These are phyloP conservation scores for Hippocampus barbouri DNA, from an alignment of 2,113 vertebrate genomes.

Conservation along the genomic window DNA sequence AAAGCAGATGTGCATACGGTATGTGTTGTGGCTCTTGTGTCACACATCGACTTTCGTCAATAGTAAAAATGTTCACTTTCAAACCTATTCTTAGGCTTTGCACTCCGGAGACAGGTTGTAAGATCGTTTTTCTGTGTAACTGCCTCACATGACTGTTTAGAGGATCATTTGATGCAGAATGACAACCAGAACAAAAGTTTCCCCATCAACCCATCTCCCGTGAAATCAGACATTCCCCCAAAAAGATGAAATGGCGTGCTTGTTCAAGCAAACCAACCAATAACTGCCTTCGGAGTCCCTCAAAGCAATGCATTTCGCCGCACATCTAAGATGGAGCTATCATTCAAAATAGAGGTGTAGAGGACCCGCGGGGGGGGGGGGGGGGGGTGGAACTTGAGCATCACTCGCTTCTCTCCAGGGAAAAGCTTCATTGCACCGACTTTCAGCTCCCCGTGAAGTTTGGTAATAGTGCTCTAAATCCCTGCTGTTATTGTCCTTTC, in stretches of 20 bases:
- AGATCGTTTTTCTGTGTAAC: slow-evolving; percentile 1
- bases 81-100: background rate
- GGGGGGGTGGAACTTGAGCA: slow-evolving; percentile 30
- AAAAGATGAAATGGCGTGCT: slow-evolving; percentile 39
- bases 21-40: background rate
- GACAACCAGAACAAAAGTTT: slow-evolving; percentile 46
- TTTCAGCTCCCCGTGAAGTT: slow-evolving; percentile 57
- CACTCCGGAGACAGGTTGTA: slow-evolving; percentile 9
- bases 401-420: slow-evolving; percentile 40
- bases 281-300: slow-evolving; percentile 31
- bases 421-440: slow-evolving; percentile 45
- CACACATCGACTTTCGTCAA: background rate
- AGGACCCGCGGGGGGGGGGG: slow-evolving; percentile 26
- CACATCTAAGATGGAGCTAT: slow-evolving; percentile 31
- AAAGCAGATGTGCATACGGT: background rate
- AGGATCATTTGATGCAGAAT: slow-evolving; percentile 41
- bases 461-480: slow-evolving; percentile 64
- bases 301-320: slow-evolving; percentile 13
- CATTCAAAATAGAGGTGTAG: slow-evolving; percentile 44
- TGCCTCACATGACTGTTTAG: background rate
- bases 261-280: slow-evolving; percentile 6
- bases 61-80: background rate
- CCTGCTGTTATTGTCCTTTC: slow-evolving; percentile 49
- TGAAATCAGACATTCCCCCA: slow-evolving; percentile 18
- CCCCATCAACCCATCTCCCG: slow-evolving; percentile 13